Evolutionary conservation across 2,797 vertebrate species (phyloP).

Genomic region (Lutjanus campechanus): DNA sequence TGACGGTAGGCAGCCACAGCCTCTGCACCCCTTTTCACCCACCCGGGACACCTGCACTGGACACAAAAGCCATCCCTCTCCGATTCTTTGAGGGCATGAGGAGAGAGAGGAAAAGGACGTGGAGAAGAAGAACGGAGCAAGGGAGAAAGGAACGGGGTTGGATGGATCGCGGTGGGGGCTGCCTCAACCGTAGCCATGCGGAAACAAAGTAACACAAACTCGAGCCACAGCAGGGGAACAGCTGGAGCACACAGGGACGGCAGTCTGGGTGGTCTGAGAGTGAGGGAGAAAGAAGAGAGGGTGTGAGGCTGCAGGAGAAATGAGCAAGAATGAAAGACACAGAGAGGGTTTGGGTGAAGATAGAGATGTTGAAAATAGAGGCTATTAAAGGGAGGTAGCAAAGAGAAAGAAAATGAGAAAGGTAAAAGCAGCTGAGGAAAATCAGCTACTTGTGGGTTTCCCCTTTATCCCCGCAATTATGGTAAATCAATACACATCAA

Average conservation of each 20-base stretch:
- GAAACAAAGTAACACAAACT: constrained; percentile 90
- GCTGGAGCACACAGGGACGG: constrained; percentile 82
- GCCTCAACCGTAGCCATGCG: constrained; percentile 78
- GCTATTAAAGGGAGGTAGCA: constrained; percentile 33
- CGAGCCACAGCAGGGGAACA: constrained; percentile 84
- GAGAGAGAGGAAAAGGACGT: constrained; percentile 61
- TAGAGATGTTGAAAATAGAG: constrained; percentile 56
- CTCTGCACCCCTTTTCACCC: constrained; percentile 77
- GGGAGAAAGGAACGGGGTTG: constrained; percentile 56
- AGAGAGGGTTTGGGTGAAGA: constrained; percentile 36
- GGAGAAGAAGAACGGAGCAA: constrained; percentile 48
- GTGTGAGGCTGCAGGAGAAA: constrained; percentile 58
- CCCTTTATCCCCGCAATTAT: constrained; percentile 68
- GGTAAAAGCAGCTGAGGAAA: constrained; percentile 16
- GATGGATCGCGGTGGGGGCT: constrained; percentile 58
- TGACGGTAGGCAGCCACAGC: constrained; percentile 67
- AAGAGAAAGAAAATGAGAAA: constrained; percentile 19
- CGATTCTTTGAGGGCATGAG: constrained; percentile 70
- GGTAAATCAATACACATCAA: constrained; percentile 71
- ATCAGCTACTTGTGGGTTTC: constrained; percentile 57
- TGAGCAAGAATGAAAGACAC: constrained; percentile 61
- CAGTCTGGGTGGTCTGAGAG: constrained; percentile 81
- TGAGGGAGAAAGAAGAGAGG: constrained; percentile 38
- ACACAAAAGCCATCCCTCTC: constrained; percentile 84
- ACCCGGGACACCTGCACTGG: constrained; percentile 85